phyloP scores from a whole-genome alignment of 2,797 vertebrate species.

The Crocidura indochinensis region DNA sequence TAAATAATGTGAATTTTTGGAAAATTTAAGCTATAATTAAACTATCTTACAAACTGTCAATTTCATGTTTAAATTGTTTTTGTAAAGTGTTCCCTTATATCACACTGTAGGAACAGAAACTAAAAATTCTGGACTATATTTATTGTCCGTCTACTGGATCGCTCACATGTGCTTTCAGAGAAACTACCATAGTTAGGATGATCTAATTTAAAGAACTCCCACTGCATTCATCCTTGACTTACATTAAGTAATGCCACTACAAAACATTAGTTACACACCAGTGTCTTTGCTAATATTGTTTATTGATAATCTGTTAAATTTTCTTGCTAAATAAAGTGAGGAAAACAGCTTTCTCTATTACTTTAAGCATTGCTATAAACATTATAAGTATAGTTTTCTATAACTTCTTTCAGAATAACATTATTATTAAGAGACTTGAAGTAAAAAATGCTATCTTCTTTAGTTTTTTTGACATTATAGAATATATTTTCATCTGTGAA shows the following conservation, averaged over 20 bases:
- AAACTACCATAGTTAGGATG: constrained; percentile 74
- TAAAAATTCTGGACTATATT: constrained; percentile 69
- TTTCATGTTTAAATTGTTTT: constrained; percentile 41
- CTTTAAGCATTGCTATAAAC: not conserved
- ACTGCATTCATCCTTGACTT: constrained; percentile 73
- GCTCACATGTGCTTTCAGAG: constrained; percentile 71
- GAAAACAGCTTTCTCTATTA: constrained; percentile 26
- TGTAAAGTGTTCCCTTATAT: constrained; percentile 60
- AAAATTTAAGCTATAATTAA: not conserved
- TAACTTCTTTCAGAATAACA: constrained; percentile 56
- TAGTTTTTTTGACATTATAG: constrained; percentile 58
- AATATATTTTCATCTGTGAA: constrained; percentile 80
- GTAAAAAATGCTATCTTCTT: constrained; percentile 65
- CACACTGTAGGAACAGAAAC: constrained; percentile 63
- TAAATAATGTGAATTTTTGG: constrained; percentile 8
- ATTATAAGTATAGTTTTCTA: not conserved
- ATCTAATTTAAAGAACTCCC: constrained; percentile 76
- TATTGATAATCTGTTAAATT: constrained; percentile 69
- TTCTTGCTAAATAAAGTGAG: constrained; percentile 72
- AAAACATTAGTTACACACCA: constrained; percentile 63
- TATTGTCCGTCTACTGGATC: constrained; percentile 45
- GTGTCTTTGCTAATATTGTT: constrained; percentile 71
- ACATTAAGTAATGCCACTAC: constrained; percentile 46
- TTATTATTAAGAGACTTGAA: constrained; percentile 69
- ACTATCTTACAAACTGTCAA: constrained; percentile 7